phyloP scores from a whole-genome alignment of 2,113 vertebrate species.

The Gavialis gangeticus region DNA sequence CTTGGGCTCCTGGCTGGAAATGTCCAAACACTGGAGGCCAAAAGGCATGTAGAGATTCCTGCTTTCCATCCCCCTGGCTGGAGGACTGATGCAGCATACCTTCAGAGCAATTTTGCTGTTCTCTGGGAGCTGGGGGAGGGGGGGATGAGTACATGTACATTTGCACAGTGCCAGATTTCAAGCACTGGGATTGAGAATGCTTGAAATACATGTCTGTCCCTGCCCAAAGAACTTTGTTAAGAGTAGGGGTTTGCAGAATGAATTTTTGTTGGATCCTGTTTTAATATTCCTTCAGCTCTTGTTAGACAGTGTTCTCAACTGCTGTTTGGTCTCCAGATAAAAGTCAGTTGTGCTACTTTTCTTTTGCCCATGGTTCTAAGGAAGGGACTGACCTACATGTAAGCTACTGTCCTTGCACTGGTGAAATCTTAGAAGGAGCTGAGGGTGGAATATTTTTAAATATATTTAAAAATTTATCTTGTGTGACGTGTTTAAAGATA shows the following conservation, averaged over 20 bases:
- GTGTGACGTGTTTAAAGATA: neutral
- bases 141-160: no score
- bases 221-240: no score
- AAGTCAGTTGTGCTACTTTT: fast-evolving
- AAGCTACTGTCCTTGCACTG: fast-evolving
- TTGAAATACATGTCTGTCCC: no score
- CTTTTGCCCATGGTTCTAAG: fast-evolving
- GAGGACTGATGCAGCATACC: no score
- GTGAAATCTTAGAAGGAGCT: neutral
- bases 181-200: no score
- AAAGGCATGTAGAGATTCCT: no score
- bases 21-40: no score
- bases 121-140: no score
- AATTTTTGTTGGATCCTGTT: neutral
- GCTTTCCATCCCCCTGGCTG: no score
- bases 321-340: fast-evolving
- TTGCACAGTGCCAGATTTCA: no score
- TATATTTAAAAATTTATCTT: slow-evolving; percentile 37
- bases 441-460: slow-evolving; percentile 51
- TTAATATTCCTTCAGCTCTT: neutral
- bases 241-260: neutral
- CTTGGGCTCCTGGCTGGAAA: no score
- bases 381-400: neutral
- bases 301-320: neutral
- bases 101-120: no score